These are phyloP conservation scores for Semotilus atromaculatus DNA, from an alignment of 2,797 vertebrate genomes.

Conservation along the genomic window DNA sequence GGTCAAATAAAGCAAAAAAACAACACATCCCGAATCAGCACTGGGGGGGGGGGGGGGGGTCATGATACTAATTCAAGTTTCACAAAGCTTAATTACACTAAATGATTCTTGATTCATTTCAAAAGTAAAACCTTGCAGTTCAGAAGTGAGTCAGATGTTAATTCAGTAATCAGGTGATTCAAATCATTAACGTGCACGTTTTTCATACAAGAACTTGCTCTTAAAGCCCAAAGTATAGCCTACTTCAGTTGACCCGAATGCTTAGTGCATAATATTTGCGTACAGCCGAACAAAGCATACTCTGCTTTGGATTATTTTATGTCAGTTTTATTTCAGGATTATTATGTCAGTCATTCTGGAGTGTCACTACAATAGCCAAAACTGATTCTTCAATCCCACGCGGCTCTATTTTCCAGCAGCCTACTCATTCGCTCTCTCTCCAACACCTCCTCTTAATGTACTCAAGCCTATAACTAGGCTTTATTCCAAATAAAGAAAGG, in stretches of 20 bases:
- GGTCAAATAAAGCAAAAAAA: too few species aligned
- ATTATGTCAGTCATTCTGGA: constrained; percentile 23
- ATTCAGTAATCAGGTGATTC: not conserved
- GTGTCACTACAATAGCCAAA: constrained; percentile 30
- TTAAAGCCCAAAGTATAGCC: too few species aligned
- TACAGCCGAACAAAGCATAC: not conserved
- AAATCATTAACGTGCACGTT: too few species aligned
- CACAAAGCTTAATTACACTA: not conserved
- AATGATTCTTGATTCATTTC: not conserved
- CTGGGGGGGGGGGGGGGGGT: too few species aligned
- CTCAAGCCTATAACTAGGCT: constrained; percentile 38
- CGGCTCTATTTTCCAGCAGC: constrained; percentile 3
- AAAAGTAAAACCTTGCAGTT: not conserved
- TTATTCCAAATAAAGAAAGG: constrained; percentile 37
- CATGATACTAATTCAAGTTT: not conserved
- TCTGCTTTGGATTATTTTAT: too few species aligned
- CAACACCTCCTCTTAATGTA: constrained; percentile 36
- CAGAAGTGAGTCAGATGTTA: not conserved
- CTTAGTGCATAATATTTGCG: not conserved
- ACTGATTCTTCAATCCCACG: constrained; percentile 27
- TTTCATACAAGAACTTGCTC: too few species aligned
- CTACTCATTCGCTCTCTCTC: constrained; percentile 62
- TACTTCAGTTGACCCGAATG: too few species aligned
- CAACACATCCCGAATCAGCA: too few species aligned
- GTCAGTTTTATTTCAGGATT: too few species aligned